Evolutionary conservation across 2,888 invertebrate species (phyloP), one percentile per base, ranked within the genome.

Genomic region (Drymonia ruficornis): DNA sequence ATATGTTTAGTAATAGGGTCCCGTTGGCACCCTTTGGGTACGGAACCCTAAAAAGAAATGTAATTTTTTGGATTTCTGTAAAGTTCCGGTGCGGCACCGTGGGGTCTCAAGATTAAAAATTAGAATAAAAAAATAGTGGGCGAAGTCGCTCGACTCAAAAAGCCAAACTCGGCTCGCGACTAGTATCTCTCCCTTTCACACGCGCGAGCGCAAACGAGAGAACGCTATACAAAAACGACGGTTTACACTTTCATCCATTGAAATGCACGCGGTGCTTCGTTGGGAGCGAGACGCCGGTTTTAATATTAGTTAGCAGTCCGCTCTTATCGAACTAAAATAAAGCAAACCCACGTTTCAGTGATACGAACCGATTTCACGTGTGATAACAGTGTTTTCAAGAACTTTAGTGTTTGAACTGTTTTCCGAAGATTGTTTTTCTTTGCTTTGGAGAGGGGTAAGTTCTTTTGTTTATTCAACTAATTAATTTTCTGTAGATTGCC

Each of bases 221-320:
- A 72, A 83, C 83, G 84, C 86, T 88, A 91, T 89, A 91, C 91
- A 91, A 91, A 91, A 91, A 91, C 89, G 87, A 83, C 84, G 83
- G 90, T 85, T 84, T 89, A 90, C 83, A 91, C 91, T 90, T 92
- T 91, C 91, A 89, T 89, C 91, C 84, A 85, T 88, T 86, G 91
- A 91, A 88, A 90, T 87, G 90, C 89, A 90, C 87, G 89, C 89
- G 87, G 85, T 86, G 85, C 88, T 82, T 81, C 85, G 85, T 76
- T 73, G 83, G 79, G 86, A 84, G 79, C 76, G 82, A 87, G 83
- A 81, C 86, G 88, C 87, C 84, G 87, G 84, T 86, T 84, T 78
- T 83, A 81, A 81, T 83, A 81, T 81, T 81, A 78, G 80, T 81
- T 81, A 86, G 83, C 79, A 74, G 81, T 75, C 80, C 76, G 80